Evolutionary conservation across 35 echinoderm and acorn worm species (phyloP).

Genomic region (Ptychodera flava): DNA sequence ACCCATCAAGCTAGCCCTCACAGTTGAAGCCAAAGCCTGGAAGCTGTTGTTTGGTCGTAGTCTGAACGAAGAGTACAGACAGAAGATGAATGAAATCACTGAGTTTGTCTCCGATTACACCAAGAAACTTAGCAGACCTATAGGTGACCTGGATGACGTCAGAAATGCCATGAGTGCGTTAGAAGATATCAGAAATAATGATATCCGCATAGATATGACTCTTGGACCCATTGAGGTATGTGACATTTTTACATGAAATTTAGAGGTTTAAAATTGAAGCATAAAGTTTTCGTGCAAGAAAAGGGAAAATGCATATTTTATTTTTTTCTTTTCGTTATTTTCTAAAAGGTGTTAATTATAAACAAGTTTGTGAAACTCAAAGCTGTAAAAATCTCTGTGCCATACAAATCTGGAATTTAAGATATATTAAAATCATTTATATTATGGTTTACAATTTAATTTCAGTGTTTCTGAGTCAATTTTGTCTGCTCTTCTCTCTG

Average conservation of each 20-base stretch:
- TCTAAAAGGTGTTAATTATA: too few relatives aligned
- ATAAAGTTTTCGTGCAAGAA: too few relatives aligned
- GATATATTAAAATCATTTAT: not conserved
- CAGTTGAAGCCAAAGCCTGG: constrained; percentile 80
- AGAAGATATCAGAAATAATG: constrained; percentile 71
- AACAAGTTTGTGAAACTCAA: too few relatives aligned
- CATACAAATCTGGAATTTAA: too few relatives aligned
- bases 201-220: constrained; percentile 98
- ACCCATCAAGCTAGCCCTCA: constrained; percentile 78
- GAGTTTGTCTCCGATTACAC: constrained; percentile 84
- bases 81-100: constrained; percentile 89
- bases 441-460: not conserved
- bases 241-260: not conserved
- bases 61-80: constrained; percentile 86
- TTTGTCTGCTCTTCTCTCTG: not conserved
- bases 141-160: constrained; percentile 93
- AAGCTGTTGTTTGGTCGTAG: constrained; percentile 82
- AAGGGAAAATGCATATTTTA: too few relatives aligned
- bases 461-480: not conserved
- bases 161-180: constrained; percentile 80
- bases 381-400: too few relatives aligned
- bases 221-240: constrained; percentile 87
- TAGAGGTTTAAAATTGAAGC: too few relatives aligned
- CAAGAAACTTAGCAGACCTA: constrained; percentile 66
- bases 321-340: too few relatives aligned